Conservation (phyloP, 2,888 invertebrate species). For the Choristoneura rosaceana region DNA sequence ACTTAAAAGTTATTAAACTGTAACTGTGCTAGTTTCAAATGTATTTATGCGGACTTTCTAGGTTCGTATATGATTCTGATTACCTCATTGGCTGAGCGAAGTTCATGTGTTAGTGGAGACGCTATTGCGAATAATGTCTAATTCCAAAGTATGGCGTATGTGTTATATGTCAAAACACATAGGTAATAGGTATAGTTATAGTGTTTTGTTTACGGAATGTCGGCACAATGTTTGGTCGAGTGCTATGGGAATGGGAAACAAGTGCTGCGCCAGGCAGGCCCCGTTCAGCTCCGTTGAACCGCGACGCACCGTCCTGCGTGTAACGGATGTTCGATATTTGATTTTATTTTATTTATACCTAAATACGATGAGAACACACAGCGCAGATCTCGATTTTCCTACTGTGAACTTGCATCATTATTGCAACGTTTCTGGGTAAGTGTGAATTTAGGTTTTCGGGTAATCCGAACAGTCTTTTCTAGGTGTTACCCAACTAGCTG, state of each 20-base stretch:
- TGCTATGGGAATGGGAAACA: slow-evolving; percentile 54
- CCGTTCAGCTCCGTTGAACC: slow-evolving; percentile 83
- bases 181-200: slow-evolving; percentile 38
- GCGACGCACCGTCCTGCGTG: slow-evolving; percentile 74
- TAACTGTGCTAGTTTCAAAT: slow-evolving; percentile 48
- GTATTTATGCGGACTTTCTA: slow-evolving; percentile 72
- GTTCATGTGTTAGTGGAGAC: slow-evolving; percentile 57
- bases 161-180: slow-evolving; percentile 43
- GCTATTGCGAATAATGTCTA: slow-evolving; percentile 59
- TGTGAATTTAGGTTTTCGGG: slow-evolving; percentile 57
- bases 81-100: slow-evolving; percentile 69
- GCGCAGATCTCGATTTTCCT: slow-evolving; percentile 11
- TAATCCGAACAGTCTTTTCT: slow-evolving; percentile 56
- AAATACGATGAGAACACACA: slow-evolving; percentile 29
- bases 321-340: slow-evolving; percentile 78
- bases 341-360: slow-evolving; percentile 55
- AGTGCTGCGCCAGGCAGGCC: slow-evolving; percentile 61
- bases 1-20: slow-evolving; percentile 46
- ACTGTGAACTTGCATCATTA: slow-evolving; percentile 33
- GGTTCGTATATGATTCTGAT: slow-evolving; percentile 61
- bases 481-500: slow-evolving; percentile 46
- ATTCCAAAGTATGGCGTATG: slow-evolving; percentile 42
- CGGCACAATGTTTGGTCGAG: slow-evolving; percentile 42
- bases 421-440: slow-evolving; percentile 31
- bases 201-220: slow-evolving; percentile 39